Evolutionary conservation across 2,888 invertebrate genomes (phyloP), one percentile per base, ranked within the genome.

Genomic region (Noctua janthina): DNA sequence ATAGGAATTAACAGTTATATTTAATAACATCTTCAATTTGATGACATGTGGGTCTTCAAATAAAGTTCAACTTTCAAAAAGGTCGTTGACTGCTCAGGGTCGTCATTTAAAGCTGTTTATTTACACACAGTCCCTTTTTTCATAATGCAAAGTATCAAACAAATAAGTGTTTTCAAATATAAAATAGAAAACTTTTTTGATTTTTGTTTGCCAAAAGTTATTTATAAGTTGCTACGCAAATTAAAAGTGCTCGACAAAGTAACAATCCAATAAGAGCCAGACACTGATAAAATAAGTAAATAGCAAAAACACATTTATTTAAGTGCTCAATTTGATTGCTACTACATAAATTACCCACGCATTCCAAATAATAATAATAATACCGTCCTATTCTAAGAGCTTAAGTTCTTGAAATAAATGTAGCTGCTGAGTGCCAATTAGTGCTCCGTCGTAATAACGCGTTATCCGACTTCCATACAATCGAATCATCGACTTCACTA

Each of bases 401-500:
- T 43, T 43, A 51, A 49, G 7, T 59, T 76, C 15, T 71, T 70
- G 11, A 35, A 80, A 76, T 66, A 49, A 64, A 51, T 51, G 13
- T 49, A 67, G 35, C 74, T 66, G 43, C 69, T 68, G 62, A 70
- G 86, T 89, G 90, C 90, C 91, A 92, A 92, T 93, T 92, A 91
- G 82, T 39, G 39, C 72, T 83, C 82, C 83, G 79, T 89, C 77
- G 83, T 92, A 91, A 92, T 90, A 90, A 90, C 84, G 90, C 85
- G 87, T 91, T 91, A 90, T 87, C 78, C 68, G 59, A 51, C 91
- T 92, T 90, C 90, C 91, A 91, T n/a, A 92, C 92, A 92, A 93
- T 93, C 90, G 91, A 92, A 94, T 93, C 92, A 91, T 87, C 87
- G 86, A 91, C 90, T 91, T 91, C 79, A 83, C 89, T 93, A 92